Percentiles rank a stretch among this genome's conserved stretches.
These are phyloP conservation scores for Macaria notata DNA, from an alignment of 2,888 invertebrate genomes.

Conservation along the genomic window DNA sequence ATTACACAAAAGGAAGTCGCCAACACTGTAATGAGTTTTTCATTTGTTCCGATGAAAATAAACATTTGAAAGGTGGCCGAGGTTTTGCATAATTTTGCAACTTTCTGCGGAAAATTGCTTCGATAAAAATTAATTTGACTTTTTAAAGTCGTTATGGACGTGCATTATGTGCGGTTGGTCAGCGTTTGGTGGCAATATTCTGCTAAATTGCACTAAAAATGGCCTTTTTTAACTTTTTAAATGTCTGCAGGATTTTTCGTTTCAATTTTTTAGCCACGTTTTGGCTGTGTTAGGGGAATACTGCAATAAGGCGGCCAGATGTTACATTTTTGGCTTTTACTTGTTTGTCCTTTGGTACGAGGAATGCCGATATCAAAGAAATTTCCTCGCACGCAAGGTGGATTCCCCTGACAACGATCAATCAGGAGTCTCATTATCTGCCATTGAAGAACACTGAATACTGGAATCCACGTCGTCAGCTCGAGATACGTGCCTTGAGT, in stretches of 20 bases:
- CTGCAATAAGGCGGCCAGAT: too few relatives aligned
- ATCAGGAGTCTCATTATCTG: background rate
- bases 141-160: conserved; percentile 19
- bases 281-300: background rate
- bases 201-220: conserved; percentile 5
- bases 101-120: conserved; percentile 7
- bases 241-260: background rate
- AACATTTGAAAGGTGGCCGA: conserved; percentile 20
- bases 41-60: conserved; percentile 35
- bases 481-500: too few relatives aligned
- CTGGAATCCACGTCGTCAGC: too few relatives aligned
- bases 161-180: conserved; percentile 24
- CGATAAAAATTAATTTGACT: conserved; percentile 35
- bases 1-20: conserved; percentile 36
- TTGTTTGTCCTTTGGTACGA: too few relatives aligned
- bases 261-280: background rate
- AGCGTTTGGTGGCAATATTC: background rate
- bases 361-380: too few relatives aligned
- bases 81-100: conserved; percentile 24
- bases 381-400: too few relatives aligned
- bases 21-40: conserved; percentile 39
- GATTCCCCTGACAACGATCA: background rate
- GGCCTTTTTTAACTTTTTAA: conserved; percentile 2
- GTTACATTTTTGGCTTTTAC: too few relatives aligned
- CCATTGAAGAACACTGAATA: background rate